Conservation (phyloP, 2,888 invertebrate genomes). For the Tipula helvola region DNA sequence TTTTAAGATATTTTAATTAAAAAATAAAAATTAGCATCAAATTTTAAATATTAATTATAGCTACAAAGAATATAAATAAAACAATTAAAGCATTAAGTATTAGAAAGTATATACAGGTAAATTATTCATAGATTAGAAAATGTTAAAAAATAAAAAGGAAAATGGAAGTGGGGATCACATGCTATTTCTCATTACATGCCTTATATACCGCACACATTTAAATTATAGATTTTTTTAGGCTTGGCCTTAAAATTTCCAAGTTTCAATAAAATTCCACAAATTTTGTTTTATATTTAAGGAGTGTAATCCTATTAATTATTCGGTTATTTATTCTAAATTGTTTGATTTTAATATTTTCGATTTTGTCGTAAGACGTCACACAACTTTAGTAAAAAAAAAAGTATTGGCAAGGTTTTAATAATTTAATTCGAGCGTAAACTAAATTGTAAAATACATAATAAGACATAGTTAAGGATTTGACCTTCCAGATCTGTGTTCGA, state of each 20-base stretch:
- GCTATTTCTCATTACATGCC: neutral
- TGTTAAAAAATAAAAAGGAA: neutral
- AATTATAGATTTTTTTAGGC: neutral
- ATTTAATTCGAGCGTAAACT: neutral
- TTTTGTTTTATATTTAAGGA: neutral
- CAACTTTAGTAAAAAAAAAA: neutral
- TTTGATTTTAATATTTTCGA: neutral
- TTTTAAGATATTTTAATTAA: neutral
- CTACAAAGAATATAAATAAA: neutral
- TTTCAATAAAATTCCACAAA: neutral
- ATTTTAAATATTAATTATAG: too few relatives aligned
- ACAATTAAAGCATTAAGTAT: neutral
- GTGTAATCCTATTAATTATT: neutral
- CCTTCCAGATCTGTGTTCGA: neutral
- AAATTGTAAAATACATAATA: neutral
- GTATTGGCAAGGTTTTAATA: too few relatives aligned
- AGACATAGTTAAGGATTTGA: neutral
- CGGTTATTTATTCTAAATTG: neutral
- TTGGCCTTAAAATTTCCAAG: neutral
- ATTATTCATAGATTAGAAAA: neutral
- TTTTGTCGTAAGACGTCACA: neutral
- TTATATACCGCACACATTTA: neutral
- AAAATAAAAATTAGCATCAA: neutral
- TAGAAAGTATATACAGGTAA: neutral
- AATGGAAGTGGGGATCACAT: neutral